Base-by-base conservation (phyloP, 92 coral and sea anemone species). In the Palythoa caribaeorum region DNA sequence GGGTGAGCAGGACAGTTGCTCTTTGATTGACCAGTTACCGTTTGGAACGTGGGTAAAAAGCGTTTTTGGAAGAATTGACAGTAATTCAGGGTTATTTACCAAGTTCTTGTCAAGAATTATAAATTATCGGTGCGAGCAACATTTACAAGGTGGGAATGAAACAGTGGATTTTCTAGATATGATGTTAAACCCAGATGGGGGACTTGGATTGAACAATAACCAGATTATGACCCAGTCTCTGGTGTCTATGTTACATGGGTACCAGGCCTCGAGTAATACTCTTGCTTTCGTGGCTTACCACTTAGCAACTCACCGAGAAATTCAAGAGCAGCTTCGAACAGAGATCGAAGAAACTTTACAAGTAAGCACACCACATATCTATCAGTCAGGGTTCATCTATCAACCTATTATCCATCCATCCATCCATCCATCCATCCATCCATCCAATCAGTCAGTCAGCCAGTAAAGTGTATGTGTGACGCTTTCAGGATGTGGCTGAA, bases 241-340 rank as follows among this genome's bases (percentile, higher is more conserved):
- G 48, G 28, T 48, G 68, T 62, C 69, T 13, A 60, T 63, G 38
- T 38, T 63, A 20, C 19, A 65, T 60, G 85, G 73, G 38, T 48
- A 80, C 74, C 85, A 80, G 85, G 68, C 73, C 57, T 62, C 74
- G n/a, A n/a, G 85, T 14, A 62, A 62, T 53, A 62, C 85, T 38
- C 85, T 80, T 65, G 73, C 73, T 80, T 80, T 62, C 57, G 48
- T 69, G 38, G 74, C 50, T 48, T 80, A 80, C 20, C 73, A 80
- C 59, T 50, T 80, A 38, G 73, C 85, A n/a, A 65, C 38, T 80
- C 40, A 62, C 38, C 85, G 74, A 5, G 73, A 65, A 70, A 80
- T 80, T 62, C 85, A 80, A 28, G 85, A 80, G 74, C 54, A 62
- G 35, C 85, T 80, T 44, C 51, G 74, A 44, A 12, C 53, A 35